Evolutionary conservation across 2,797 vertebrate species (phyloP).

Genomic region (Hypotaenidia okinawae): DNA sequence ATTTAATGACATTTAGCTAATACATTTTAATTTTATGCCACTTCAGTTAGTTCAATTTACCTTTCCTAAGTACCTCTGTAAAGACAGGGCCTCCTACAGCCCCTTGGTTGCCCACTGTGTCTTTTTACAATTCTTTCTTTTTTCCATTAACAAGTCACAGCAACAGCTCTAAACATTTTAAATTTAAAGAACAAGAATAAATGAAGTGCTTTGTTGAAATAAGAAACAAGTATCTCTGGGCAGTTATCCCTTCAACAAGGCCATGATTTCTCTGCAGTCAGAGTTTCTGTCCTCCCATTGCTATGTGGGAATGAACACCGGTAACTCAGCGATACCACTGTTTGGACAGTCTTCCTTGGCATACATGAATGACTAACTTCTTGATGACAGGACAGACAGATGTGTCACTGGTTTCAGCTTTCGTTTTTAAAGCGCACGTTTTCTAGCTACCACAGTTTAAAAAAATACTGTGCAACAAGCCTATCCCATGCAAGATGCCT

Average conservation of each 20-base stretch:
- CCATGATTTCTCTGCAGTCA: not conserved
- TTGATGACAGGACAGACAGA: not conserved
- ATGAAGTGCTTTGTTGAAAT: not conserved
- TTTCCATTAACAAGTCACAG: too few species aligned
- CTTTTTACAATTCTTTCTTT: too few species aligned
- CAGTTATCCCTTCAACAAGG: not conserved
- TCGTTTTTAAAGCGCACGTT: not conserved
- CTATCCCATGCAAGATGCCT: not conserved
- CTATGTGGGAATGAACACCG: not conserved
- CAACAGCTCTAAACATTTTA: not conserved
- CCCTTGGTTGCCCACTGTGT: too few species aligned
- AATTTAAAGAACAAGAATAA: not conserved
- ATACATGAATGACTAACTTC: not conserved
- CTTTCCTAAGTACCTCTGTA: too few species aligned
- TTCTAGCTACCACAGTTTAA: not conserved
- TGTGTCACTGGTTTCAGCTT: not conserved
- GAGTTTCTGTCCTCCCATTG: not conserved
- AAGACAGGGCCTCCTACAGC: too few species aligned
- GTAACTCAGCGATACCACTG: not conserved
- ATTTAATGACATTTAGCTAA: too few species aligned
- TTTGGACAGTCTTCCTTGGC: not conserved
- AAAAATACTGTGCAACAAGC: not conserved
- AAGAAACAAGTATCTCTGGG: not conserved
- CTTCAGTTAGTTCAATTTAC: too few species aligned
- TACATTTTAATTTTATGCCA: too few species aligned